phyloP scores from a whole-genome alignment of 2,888 invertebrate genomes.

The Camptogramma bilineatum region DNA sequence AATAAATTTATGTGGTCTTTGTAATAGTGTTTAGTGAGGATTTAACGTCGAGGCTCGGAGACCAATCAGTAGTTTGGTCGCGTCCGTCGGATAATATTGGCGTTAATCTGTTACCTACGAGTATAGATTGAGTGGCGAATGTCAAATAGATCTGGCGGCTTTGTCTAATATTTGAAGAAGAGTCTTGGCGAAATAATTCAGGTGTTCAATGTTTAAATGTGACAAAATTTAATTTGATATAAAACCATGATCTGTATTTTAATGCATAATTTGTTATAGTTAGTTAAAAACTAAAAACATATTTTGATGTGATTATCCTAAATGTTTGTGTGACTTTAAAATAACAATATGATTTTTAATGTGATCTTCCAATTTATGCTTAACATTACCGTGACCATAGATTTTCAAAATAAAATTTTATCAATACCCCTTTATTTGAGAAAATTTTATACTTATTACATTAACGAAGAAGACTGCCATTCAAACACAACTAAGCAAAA shows the following conservation, averaged over 20 bases:
- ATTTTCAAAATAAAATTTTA: no score
- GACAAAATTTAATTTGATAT: neutral
- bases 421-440: no score
- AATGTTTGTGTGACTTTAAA: no score
- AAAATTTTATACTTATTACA: neutral
- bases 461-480: conserved; percentile 25
- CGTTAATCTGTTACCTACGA: conserved; percentile 69
- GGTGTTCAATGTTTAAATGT: conserved; percentile 29
- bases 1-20: conserved; percentile 75
- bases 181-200: conserved; percentile 33
- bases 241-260: neutral
- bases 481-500: conserved; percentile 29
- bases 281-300: no score
- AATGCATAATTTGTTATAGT: no score
- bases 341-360: no score
- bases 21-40: conserved; percentile 77
- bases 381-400: no score
- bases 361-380: no score
- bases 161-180: conserved; percentile 62
- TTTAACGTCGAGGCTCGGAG: conserved; percentile 66
- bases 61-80: conserved; percentile 63
- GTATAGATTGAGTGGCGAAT: conserved; percentile 65
- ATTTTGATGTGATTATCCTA: no score
- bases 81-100: conserved; percentile 70
- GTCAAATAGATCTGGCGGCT: conserved; percentile 70